Base-by-base conservation (phyloP, 2,797 vertebrate species). In the Petrocephalus schoutedeni region DNA sequence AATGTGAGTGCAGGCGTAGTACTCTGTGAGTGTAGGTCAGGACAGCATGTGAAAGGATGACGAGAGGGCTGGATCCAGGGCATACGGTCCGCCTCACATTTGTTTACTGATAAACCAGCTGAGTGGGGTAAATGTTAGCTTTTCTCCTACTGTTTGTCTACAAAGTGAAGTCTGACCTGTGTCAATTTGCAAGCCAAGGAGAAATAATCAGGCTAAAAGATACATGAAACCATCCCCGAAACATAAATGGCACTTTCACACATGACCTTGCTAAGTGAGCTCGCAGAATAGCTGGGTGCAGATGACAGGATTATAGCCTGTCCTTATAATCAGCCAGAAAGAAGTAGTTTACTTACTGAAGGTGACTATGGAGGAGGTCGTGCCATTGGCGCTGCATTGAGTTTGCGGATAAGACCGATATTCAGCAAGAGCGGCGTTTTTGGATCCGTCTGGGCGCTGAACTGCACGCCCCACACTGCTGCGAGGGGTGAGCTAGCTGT, bases 271-370 rank as follows among this genome's bases (percentile, higher is more conserved):
- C 14, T 84, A 54, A 88, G 58, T 54, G 21, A 83, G 56, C 71
- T 83, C 32, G 7, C 53, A 89, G 89, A 90, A 88, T 64, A 67
- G 77, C 58, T 90, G 89, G 87, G 87, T 90, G 87, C 90, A 91
- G 92, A 91, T 90, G 90, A 89, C 91, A 64, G 88, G 87, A 88
- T 91, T 71, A 91, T 86, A 89, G 88, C 86, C 89, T 45, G 87
- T 84, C 87, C 91, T 91, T 89, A 88, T 89, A 88, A 87, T 89
- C 86, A 80, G 71, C 32, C 16, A n/a, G 23, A 86, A 58, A 86
- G 85, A 57, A 86, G 16, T 28, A 21, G 41, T 14, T 49, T 59
- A 32, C 23, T 57, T 85, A 57, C 51, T 59, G 49, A 85, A 85
- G 54, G 84, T 85, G 53, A 57, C 54, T 58, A 19, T 85, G 32